These are phyloP conservation scores for Papilio glaucus DNA, from an alignment of 1,140 invertebrate species.

Conservation along the genomic window DNA sequence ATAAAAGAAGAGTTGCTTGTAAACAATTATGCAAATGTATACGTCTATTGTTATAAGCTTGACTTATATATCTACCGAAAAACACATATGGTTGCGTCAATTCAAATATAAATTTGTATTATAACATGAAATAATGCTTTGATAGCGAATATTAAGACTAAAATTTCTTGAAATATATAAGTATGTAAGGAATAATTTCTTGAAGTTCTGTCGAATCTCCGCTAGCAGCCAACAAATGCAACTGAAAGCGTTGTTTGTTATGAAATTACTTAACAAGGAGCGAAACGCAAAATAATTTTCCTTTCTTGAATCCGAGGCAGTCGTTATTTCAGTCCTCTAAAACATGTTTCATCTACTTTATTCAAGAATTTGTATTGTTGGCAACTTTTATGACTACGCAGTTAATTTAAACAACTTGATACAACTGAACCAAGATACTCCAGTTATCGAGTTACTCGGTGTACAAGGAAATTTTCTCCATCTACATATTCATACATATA, in stretches of 20 bases:
- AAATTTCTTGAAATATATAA: no score
- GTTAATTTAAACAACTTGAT: constrained; percentile 21
- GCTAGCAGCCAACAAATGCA: background rate
- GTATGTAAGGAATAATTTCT: background rate
- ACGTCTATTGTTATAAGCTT: no score
- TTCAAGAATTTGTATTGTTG: constrained; percentile 21
- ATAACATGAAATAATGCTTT: no score
- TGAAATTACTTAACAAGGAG: constrained; percentile 18
- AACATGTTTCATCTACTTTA: constrained; percentile 19
- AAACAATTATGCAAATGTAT: no score
- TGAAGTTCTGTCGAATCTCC: background rate
- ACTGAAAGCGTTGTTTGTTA: constrained; percentile 3
- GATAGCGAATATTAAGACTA: no score
- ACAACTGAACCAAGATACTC: background rate
- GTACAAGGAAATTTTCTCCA: background rate
- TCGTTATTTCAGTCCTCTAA: constrained; percentile 17
- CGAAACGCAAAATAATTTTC: constrained; percentile 12
- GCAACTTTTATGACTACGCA: constrained; percentile 14
- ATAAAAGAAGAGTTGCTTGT: background rate
- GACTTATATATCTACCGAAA: no score
- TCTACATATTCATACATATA: background rate
- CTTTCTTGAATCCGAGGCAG: constrained; percentile 15
- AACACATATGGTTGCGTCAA: no score
- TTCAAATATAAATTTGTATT: no score
- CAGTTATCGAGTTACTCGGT: background rate